A percentile compares a stretch with the other conserved stretches of the same genome.
These are phyloP conservation scores for Leucoraja ocellata DNA, from an alignment of 2,797 vertebrate species.

Conservation along the genomic window DNA sequence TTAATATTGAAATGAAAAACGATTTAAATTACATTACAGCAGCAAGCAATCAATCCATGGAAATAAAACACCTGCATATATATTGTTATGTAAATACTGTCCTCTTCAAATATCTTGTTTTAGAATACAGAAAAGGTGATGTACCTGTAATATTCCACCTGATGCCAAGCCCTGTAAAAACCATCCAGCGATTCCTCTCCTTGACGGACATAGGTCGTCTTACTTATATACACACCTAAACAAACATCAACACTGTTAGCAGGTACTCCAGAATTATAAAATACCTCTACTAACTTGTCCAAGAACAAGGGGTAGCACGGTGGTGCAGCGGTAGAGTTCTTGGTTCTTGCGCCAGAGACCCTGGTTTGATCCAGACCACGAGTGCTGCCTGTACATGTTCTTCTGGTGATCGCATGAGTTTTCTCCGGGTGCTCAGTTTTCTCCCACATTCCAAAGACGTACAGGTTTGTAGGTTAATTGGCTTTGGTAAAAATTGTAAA, in stretches of 20 bases:
- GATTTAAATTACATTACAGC: neutral
- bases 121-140: slow-evolving; percentile 36
- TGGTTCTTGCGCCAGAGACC: too few species aligned
- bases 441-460: too few species aligned
- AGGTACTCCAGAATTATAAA: neutral
- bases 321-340: too few species aligned
- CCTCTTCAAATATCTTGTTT: neutral
- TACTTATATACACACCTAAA: slow-evolving; percentile 91
- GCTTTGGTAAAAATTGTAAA: too few species aligned
- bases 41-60: neutral
- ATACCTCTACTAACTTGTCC: too few species aligned
- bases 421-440: too few species aligned
- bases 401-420: too few species aligned
- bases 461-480: too few species aligned
- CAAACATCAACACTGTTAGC: neutral
- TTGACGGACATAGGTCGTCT: slow-evolving; percentile 91
- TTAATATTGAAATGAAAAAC: neutral
- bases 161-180: slow-evolving; percentile 95
- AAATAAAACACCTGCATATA: neutral
- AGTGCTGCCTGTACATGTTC: too few species aligned
- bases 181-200: slow-evolving; percentile 95
- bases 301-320: too few species aligned
- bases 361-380: too few species aligned
- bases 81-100: neutral
- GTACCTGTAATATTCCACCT: slow-evolving; percentile 97